These are phyloP conservation scores for Campylomormyrus numenius DNA, from an alignment of 2,113 vertebrate species.

Conservation along the genomic window DNA sequence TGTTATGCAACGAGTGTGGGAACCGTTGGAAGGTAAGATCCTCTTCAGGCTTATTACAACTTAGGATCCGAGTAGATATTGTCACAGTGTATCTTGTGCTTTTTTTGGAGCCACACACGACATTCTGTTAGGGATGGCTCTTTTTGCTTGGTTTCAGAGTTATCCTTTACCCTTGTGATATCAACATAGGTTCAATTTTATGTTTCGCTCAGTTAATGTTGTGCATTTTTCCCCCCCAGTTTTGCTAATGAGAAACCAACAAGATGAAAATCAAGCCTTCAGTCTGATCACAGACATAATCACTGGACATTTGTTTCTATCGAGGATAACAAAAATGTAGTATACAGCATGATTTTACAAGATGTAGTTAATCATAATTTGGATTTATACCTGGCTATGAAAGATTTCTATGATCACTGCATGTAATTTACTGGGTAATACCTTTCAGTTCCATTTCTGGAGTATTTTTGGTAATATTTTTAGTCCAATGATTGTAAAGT, in stretches of 20 bases:
- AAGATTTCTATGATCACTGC: conserved; percentile 36
- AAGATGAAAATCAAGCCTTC: background rate
- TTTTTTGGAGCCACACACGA: background rate
- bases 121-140: background rate
- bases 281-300: background rate
- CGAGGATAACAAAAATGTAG: conserved; percentile 34
- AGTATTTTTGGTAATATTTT: conserved; percentile 5
- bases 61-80: background rate
- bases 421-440: conserved; percentile 31
- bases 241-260: conserved; percentile 55
- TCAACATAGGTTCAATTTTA: background rate
- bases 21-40: conserved; percentile 92
- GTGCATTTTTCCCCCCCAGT: conserved; percentile 46
- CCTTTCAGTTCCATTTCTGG: background rate
- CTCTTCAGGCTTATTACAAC: background rate
- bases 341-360: conserved; percentile 39
- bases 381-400: background rate
- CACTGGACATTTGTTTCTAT: conserved; percentile 32
- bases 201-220: background rate
- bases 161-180: background rate
- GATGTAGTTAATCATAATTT: background rate
- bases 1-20: conserved; percentile 94
- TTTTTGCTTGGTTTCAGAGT: background rate
- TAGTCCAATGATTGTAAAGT: background rate
- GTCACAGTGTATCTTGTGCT: background rate